Percentiles rank a stretch among this genome's conserved stretches.
Conservation (phyloP, 2,888 invertebrate genomes). For the Hirtodrosophila confusa region DNA sequence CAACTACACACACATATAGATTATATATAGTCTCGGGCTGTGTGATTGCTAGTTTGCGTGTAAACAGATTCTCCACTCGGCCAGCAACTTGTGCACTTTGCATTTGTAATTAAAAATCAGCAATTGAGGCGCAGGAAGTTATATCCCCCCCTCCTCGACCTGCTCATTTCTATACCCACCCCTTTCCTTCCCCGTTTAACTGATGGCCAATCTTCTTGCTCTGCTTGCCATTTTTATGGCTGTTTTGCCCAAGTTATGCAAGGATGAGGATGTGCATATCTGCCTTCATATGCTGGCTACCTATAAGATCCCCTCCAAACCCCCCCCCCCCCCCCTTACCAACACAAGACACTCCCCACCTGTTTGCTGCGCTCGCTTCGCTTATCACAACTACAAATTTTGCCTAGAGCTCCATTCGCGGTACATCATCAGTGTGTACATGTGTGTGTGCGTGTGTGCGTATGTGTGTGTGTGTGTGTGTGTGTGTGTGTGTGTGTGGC, state of each 20-base stretch:
- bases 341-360: neutral
- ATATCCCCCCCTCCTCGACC: conserved; percentile 29
- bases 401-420: conserved; percentile 58
- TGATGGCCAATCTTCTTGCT: conserved; percentile 21
- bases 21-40: too few relatives aligned
- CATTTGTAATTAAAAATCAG: conserved; percentile 78
- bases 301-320: conserved; percentile 5
- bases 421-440: conserved; percentile 20
- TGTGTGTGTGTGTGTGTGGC: conserved; percentile 42
- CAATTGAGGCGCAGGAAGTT: conserved; percentile 74
- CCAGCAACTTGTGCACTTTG: conserved; percentile 62
- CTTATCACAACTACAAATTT: conserved; percentile 68
- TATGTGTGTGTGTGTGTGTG: conserved; percentile 14
- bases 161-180: neutral
- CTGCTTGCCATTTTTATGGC: conserved; percentile 44
- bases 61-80: conserved; percentile 63
- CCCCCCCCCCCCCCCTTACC: neutral
- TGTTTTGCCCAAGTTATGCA: conserved; percentile 59
- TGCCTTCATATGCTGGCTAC: neutral
- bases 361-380: conserved; percentile 17
- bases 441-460: conserved; percentile 17
- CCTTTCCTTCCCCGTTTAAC: neutral
- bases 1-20: conserved; percentile 6
- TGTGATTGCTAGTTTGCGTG: conserved; percentile 74
- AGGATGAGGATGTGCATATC: conserved; percentile 49